These are phyloP conservation scores for Salvator merianae DNA, from an alignment of 2,113 vertebrate species.

Conservation along the genomic window DNA sequence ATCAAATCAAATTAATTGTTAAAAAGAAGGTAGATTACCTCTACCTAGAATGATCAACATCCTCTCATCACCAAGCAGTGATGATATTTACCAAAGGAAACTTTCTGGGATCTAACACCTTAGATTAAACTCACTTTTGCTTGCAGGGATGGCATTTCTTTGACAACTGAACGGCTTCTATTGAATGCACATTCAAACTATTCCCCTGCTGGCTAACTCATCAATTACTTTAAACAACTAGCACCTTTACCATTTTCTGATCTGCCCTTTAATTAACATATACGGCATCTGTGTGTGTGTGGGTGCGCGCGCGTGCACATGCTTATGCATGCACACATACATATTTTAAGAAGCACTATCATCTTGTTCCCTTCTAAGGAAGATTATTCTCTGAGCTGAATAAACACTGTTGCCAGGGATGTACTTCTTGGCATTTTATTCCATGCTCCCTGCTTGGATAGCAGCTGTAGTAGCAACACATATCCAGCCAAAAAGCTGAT, in stretches of 20 bases:
- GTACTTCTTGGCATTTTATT: slow-evolving; percentile 33
- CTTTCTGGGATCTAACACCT: background rate
- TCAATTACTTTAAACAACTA: slow-evolving; percentile 37
- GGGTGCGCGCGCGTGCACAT: background rate
- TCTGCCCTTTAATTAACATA: slow-evolving; percentile 30
- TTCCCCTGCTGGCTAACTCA: background rate
- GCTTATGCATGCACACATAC: no score
- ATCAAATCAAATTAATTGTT: slow-evolving; percentile 13
- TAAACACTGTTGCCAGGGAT: slow-evolving; percentile 6
- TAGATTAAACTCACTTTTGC: background rate
- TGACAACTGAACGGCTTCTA: background rate
- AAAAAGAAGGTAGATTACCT: background rate
- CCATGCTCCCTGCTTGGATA: slow-evolving; percentile 19
- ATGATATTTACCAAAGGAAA: background rate
- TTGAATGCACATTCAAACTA: background rate
- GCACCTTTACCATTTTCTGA: slow-evolving; percentile 40
- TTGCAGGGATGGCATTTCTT: background rate
- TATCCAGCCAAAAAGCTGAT: slow-evolving; percentile 25
- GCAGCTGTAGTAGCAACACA: slow-evolving; percentile 41
- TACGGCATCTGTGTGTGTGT: slow-evolving; percentile 23
- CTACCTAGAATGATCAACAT: background rate
- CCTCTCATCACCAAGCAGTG: background rate
- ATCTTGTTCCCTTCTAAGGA: slow-evolving; percentile 28
- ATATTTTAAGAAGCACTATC: slow-evolving; percentile 31
- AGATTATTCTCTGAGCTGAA: slow-evolving; percentile 19